Percentiles rank a stretch among this genome's conserved stretches.
Evolutionary conservation across 2,113 vertebrate species (phyloP).

Genomic region (Dendropsophus ebraccatus): DNA sequence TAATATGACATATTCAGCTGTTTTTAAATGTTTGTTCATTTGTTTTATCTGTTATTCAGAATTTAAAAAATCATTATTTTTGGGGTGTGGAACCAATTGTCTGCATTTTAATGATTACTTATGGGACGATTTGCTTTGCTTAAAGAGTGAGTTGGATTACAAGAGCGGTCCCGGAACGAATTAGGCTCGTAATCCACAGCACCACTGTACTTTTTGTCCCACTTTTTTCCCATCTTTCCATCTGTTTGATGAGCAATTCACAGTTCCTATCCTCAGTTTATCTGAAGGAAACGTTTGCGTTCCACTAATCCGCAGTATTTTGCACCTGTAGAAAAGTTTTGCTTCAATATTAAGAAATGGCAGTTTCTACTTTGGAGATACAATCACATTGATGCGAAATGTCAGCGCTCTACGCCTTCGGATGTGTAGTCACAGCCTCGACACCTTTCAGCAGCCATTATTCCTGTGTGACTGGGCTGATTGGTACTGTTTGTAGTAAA

Average conservation of each 20-base stretch:
- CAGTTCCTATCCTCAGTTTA: neutral
- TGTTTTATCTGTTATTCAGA: no score
- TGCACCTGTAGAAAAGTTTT: neutral
- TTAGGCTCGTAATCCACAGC: no score
- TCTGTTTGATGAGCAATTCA: neutral
- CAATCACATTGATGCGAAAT: neutral
- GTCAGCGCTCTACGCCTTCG: neutral
- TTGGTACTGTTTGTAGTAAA: neutral
- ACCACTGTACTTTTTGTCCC: neutral
- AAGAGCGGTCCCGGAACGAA: no score
- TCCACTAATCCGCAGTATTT: neutral
- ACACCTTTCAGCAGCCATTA: neutral
- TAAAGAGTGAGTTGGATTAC: no score
- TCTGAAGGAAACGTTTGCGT: neutral
- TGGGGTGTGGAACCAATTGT: no score
- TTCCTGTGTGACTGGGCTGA: neutral
- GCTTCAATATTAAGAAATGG: neutral
- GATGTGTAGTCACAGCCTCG: neutral
- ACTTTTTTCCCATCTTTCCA: neutral
- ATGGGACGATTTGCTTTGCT: no score
- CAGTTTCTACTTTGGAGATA: constrained; percentile 1
- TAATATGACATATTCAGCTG: no score
- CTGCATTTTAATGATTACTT: no score
- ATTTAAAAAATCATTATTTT: no score
- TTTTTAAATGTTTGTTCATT: no score